Evolutionary conservation across 2,113 vertebrate genomes (phyloP).

Genomic region (Trinectes maculatus): DNA sequence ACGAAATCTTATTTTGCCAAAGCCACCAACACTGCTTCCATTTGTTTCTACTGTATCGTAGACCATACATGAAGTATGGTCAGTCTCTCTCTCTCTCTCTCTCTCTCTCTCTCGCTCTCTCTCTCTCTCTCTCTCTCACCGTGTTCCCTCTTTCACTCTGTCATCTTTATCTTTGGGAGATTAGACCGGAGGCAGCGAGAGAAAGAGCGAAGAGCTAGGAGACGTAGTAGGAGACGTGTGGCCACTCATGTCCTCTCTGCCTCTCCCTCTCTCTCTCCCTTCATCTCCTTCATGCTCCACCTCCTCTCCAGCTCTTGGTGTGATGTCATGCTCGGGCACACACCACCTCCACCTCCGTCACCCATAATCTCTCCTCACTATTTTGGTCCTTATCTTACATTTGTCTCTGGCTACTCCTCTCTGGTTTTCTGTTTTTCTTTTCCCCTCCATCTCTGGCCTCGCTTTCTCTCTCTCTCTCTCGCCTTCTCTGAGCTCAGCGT

Average conservation of each 20-base stretch:
- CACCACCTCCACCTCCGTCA: slow-evolving; percentile 9
- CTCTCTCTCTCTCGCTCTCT: too few relatives aligned
- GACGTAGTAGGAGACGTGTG: slow-evolving; percentile 30
- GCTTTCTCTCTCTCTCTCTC: slow-evolving; percentile 57
- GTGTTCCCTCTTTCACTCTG: slow-evolving; percentile 54
- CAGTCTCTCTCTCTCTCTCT: too few relatives aligned
- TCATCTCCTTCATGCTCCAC: slow-evolving; percentile 14
- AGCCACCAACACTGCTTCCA: too few relatives aligned
- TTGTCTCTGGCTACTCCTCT: neutral
- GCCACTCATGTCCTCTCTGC: slow-evolving; percentile 31
- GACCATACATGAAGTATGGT: too few relatives aligned
- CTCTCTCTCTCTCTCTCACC: slow-evolving; percentile 24
- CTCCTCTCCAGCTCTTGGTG: slow-evolving; percentile 1
- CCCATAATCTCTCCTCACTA: neutral
- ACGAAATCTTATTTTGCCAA: too few relatives aligned
- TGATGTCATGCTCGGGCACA: neutral
- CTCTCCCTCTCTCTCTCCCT: neutral
- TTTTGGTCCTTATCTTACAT: slow-evolving; percentile 6
- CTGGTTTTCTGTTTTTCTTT: slow-evolving; percentile 13
- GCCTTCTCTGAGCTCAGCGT: slow-evolving; percentile 73
- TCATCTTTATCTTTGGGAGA: slow-evolving; percentile 80
- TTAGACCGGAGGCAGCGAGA: slow-evolving; percentile 72
- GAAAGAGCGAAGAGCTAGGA: slow-evolving; percentile 36
- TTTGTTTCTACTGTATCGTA: too few relatives aligned
- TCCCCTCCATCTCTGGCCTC: slow-evolving; percentile 30